Conservation (phyloP, 2,888 invertebrate species). For the Cetonia aurata region DNA sequence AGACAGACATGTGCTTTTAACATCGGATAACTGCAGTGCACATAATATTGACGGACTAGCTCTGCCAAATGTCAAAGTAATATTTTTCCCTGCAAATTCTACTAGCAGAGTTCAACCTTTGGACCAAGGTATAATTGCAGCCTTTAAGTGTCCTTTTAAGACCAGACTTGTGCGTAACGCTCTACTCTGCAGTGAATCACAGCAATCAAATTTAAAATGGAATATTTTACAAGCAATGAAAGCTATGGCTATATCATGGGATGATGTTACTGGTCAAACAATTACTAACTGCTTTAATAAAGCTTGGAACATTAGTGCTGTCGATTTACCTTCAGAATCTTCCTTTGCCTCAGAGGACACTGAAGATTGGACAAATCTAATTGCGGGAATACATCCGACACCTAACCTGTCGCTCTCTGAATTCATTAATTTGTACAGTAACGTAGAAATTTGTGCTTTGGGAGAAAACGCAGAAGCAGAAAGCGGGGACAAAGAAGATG, state of each 20-base stretch:
- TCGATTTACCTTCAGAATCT: not conserved
- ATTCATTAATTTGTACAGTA: not conserved
- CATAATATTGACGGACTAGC: conserved; percentile 2
- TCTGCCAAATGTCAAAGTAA: conserved; percentile 3
- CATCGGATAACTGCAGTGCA: not conserved
- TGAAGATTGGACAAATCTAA: not conserved
- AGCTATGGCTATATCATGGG: no score
- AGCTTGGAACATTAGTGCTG: conserved; percentile 8
- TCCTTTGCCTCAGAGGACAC: not conserved
- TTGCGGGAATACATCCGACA: conserved; percentile 1
- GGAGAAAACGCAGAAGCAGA: not conserved
- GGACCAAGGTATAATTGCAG: not conserved
- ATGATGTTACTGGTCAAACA: conserved; percentile 1
- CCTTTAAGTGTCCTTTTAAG: conserved; percentile 3
- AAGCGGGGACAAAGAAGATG: not conserved
- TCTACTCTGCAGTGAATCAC: not conserved
- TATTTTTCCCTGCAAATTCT: conserved; percentile 1
- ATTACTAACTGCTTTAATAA: no score
- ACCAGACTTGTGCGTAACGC: not conserved
- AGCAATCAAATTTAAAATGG: conserved; percentile 1
- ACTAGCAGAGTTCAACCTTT: conserved; percentile 5
- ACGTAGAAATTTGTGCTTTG: not conserved
- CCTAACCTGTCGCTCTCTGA: not conserved
- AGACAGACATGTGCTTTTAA: not conserved
- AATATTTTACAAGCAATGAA: conserved; percentile 3